Percentiles rank a stretch among this genome's conserved stretches.
phyloP scores from a whole-genome alignment of 1,140 invertebrate species.

The Lucilia sericata region DNA sequence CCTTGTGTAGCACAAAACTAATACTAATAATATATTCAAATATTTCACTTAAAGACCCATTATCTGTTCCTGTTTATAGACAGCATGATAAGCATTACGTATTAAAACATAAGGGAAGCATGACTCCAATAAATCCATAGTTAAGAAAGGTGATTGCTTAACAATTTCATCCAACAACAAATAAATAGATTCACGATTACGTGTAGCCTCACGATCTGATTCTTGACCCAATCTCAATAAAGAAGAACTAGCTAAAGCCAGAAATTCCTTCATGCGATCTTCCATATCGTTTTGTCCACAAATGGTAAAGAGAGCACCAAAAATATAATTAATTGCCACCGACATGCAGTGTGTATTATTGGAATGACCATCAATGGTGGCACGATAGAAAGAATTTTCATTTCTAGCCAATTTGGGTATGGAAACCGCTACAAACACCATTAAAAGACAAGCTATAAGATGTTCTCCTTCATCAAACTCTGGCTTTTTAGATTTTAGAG shows the following conservation, averaged over 20 bases:
- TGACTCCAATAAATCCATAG: conserved; percentile 97
- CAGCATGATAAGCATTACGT: conserved; percentile 95
- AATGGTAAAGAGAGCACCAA: conserved; percentile 95
- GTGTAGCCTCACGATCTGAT: conserved; percentile 92
- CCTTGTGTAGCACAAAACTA: not conserved
- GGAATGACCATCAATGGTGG: conserved; percentile 92
- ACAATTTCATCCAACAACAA: conserved; percentile 95
- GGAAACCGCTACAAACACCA: conserved; percentile 99
- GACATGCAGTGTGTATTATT: conserved; percentile 99
- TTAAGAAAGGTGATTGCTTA: conserved; percentile 96
- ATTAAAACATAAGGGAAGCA: conserved; percentile 98
- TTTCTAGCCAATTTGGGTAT: conserved; percentile 95
- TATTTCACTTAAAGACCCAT: conserved; percentile 55
- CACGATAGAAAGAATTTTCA: conserved; percentile 89
- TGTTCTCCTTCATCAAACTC: conserved; percentile 92
- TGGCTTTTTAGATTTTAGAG: conserved; percentile 87
- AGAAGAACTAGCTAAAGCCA: conserved; percentile 96
- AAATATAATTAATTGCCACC: conserved; percentile 95
- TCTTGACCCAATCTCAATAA: conserved; percentile 94
- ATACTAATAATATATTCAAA: not conserved
- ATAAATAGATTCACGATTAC: conserved; percentile 96
- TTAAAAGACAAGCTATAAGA: conserved; percentile 91
- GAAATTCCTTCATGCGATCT: conserved; percentile 97
- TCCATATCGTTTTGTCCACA: conserved; percentile 96
- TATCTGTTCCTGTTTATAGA: conserved; percentile 87